phyloP scores from a whole-genome alignment of 2,888 invertebrate species.

The Nymphalis c-album region DNA sequence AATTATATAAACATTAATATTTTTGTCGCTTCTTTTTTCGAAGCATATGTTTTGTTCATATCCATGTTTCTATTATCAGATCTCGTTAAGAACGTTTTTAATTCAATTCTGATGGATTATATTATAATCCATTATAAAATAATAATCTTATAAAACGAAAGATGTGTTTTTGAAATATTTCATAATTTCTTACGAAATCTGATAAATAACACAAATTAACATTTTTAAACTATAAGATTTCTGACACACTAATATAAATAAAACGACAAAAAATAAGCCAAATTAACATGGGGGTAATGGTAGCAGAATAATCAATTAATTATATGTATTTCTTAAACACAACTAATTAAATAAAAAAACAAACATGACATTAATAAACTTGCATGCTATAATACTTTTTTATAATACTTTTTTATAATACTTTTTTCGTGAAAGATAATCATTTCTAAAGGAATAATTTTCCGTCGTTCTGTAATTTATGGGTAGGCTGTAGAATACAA shows the following conservation, averaged over 20 bases:
- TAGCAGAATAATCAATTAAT: background rate
- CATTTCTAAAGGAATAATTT: too few relatives aligned
- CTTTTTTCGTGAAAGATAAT: too few relatives aligned
- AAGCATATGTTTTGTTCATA: conserved; percentile 3
- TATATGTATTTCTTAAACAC: background rate
- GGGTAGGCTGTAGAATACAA: too few relatives aligned
- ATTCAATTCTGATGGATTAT: too few relatives aligned
- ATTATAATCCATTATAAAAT: too few relatives aligned
- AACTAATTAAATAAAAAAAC: background rate
- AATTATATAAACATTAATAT: background rate
- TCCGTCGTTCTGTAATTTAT: too few relatives aligned
- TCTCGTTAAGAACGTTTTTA: background rate
- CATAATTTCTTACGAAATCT: background rate
- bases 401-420: too few relatives aligned
- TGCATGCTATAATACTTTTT: background rate
- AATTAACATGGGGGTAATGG: background rate
- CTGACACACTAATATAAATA: background rate
- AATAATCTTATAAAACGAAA: too few relatives aligned
- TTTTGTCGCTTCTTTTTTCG: background rate
- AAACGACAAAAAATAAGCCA: background rate
- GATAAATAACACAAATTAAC: conserved; percentile 2
- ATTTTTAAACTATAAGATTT: background rate
- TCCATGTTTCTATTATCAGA: conserved; percentile 3
- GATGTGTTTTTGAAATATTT: background rate
- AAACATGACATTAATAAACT: background rate